Conservation (phyloP, 2,888 invertebrate species). For the Nomada fabriciana region DNA sequence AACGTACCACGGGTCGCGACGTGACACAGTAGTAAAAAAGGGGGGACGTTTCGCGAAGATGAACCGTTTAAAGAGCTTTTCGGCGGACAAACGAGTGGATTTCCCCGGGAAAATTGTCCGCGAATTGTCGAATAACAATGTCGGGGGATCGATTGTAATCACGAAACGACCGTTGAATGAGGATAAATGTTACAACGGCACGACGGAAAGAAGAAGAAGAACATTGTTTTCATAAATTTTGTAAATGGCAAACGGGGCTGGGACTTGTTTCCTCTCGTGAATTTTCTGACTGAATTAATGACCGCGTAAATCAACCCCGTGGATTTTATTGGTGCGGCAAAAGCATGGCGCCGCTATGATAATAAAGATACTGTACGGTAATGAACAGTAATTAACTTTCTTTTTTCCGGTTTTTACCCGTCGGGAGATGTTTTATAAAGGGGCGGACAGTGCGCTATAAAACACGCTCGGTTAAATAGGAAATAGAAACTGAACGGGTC, state of each 20-base stretch:
- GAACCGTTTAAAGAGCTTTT: neutral
- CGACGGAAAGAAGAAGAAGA: neutral
- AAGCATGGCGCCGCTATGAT: neutral
- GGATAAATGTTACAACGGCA: neutral
- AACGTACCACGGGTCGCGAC: neutral
- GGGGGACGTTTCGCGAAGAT: neutral
- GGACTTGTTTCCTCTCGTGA: constrained; percentile 11
- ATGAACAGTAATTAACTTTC: constrained; percentile 12
- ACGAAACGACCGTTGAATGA: neutral
- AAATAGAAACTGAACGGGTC: neutral
- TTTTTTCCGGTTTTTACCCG: neutral
- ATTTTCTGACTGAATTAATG: constrained; percentile 26
- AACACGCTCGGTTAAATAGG: neutral
- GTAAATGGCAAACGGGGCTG: constrained; percentile 9
- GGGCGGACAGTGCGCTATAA: no score
- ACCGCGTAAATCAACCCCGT: constrained; percentile 18
- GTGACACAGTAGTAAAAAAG: neutral
- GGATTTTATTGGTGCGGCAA: constrained; percentile 16
- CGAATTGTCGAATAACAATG: neutral
- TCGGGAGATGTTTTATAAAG: neutral
- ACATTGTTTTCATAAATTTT: constrained; percentile 15
- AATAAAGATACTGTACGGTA: constrained; percentile 13
- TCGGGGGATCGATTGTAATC: neutral
- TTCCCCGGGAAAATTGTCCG: neutral
- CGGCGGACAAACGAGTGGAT: neutral